These are phyloP conservation scores for Herpailurus yagouaroundi DNA, from an alignment of 2,113 vertebrate genomes.

Conservation along the genomic window DNA sequence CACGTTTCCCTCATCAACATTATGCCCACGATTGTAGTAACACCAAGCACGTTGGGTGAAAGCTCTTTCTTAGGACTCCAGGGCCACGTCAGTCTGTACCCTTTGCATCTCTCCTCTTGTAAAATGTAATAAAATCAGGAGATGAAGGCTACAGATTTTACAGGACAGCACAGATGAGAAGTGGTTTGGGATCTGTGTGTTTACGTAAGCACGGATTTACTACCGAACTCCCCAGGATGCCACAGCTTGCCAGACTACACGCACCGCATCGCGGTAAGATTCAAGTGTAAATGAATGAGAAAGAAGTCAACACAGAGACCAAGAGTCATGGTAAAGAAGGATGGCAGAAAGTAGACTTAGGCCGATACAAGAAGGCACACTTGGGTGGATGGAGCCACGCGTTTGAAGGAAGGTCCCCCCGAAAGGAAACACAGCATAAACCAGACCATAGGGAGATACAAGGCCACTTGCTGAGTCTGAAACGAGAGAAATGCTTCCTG, in stretches of 20 bases:
- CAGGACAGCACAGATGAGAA: fast-evolving
- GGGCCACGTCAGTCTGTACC: fast-evolving
- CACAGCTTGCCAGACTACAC: fast-evolving
- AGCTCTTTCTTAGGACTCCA: fast-evolving
- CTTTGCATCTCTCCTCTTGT: background rate
- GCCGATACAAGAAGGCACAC: fast-evolving
- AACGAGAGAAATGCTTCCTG: too few relatives aligned
- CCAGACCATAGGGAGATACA: fast-evolving
- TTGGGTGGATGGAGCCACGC: fast-evolving
- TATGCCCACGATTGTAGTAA: background rate
- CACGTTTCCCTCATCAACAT: fast-evolving
- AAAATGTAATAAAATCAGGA: fast-evolving
- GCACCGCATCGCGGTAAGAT: fast-evolving
- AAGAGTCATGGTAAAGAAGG: fast-evolving
- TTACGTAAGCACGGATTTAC: fast-evolving
- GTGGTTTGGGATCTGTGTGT: fast-evolving
- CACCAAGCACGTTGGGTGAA: fast-evolving
- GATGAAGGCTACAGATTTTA: fast-evolving
- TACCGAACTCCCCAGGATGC: fast-evolving
- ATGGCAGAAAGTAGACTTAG: fast-evolving
- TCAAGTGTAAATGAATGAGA: background rate
- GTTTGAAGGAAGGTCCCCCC: fast-evolving
- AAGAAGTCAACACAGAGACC: background rate
- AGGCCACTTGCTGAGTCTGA: fast-evolving
- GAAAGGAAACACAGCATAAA: fast-evolving